Percentiles rank a stretch among this genome's conserved stretches.
Evolutionary conservation across 2,888 invertebrate genomes (phyloP).

Genomic region (Congeria kusceri): DNA sequence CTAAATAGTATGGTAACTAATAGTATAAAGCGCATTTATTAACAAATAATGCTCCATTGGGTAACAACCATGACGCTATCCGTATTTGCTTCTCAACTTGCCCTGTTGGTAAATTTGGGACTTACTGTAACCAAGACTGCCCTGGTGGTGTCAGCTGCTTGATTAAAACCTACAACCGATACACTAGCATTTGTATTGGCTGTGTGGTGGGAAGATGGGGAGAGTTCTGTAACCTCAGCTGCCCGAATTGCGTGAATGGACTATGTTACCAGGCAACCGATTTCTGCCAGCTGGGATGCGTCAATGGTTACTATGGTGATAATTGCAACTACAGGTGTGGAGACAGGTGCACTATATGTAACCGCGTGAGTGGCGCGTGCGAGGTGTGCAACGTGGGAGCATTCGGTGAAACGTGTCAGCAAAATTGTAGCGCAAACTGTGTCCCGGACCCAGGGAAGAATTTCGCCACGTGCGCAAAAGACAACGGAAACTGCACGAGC

Average conservation of each 20-base stretch:
- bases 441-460: not conserved
- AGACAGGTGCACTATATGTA: slow-evolving; percentile 26
- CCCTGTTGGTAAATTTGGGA: slow-evolving; percentile 30
- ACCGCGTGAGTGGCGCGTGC: slow-evolving; percentile 29
- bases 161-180: slow-evolving; percentile 27
- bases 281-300: slow-evolving; percentile 27
- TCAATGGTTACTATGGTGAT: slow-evolving; percentile 25
- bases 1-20: too few relatives aligned
- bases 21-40: too few relatives aligned
- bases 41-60: too few relatives aligned
- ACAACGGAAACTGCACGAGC: slow-evolving; percentile 32
- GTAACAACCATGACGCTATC: too few relatives aligned
- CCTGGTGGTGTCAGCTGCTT: slow-evolving; percentile 30
- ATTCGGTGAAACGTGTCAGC: slow-evolving; percentile 35
- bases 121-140: slow-evolving; percentile 39
- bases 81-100: slow-evolving; percentile 36
- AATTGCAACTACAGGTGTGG: slow-evolving; percentile 17
- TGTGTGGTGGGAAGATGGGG: slow-evolving; percentile 32
- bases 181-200: slow-evolving; percentile 32
- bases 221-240: slow-evolving; percentile 19
- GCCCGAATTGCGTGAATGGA: slow-evolving; percentile 29
- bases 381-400: slow-evolving; percentile 24
- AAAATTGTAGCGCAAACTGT: slow-evolving; percentile 36
- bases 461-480: slow-evolving; percentile 27
- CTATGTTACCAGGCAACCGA: slow-evolving; percentile 20